A percentile compares a stretch with the other conserved stretches of the same genome.
phyloP scores from a whole-genome alignment of 2,113 vertebrate species.

The Pholis gunnellus region DNA sequence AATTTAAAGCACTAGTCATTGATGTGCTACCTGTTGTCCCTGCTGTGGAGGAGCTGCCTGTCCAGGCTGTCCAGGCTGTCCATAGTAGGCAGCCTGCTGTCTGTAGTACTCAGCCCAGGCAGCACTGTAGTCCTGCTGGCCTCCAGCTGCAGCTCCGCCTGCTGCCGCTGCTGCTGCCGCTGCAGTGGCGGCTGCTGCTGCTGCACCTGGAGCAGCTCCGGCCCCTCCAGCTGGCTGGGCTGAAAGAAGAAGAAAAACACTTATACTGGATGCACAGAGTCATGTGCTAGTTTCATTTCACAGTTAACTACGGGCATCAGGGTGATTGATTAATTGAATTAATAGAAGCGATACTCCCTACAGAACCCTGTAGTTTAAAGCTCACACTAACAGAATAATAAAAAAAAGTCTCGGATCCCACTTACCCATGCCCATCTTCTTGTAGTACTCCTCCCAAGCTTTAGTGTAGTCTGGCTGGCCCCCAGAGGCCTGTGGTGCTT shows the following conservation, averaged over 20 bases:
- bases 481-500: conserved; percentile 79
- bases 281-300: background rate
- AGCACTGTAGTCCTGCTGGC: conserved; percentile 91
- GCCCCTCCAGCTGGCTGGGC: conserved; percentile 79
- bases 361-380: background rate
- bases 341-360: background rate
- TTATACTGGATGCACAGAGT: background rate
- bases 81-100: conserved; percentile 94
- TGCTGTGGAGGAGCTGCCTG: conserved; percentile 88
- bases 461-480: conserved; percentile 94
- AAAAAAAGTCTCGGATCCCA: conserved; percentile 1
- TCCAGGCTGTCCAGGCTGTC: conserved; percentile 86
- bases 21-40: conserved; percentile 88
- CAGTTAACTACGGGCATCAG: background rate
- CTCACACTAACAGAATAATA: background rate
- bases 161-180: conserved; percentile 82
- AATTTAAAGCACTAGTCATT: background rate
- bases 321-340: background rate
- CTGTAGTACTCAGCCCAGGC: conserved; percentile 96
- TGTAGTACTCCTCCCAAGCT: conserved; percentile 96
- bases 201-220: conserved; percentile 72
- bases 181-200: conserved; percentile 64
- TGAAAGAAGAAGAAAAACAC: conserved; percentile 47
- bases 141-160: conserved; percentile 85
- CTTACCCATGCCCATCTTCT: conserved; percentile 90